Conservation (phyloP, 2,797 vertebrate genomes). For the Macroramphosus scolopax region DNA sequence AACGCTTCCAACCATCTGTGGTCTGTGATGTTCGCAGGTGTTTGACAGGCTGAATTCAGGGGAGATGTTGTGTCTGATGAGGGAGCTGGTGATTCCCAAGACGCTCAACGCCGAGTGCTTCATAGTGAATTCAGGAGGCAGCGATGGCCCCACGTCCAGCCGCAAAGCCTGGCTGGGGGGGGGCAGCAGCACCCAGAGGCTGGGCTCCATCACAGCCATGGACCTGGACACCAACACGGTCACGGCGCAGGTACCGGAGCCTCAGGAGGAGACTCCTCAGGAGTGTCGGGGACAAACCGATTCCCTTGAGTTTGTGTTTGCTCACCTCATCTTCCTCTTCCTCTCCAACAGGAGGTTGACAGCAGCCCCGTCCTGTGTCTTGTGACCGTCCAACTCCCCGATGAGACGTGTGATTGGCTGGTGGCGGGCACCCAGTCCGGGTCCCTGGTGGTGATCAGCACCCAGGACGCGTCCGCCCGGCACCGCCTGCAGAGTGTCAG, state of each 20-base stretch:
- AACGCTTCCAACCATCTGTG: no score
- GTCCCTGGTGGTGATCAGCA: slow-evolving; percentile 81
- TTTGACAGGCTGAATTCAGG: slow-evolving; percentile 90
- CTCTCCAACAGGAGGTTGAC: slow-evolving; percentile 78
- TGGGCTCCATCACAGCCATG: slow-evolving; percentile 81
- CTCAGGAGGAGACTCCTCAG: no score
- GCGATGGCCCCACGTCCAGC: background rate
- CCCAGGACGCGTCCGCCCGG: slow-evolving; percentile 67
- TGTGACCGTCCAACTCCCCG: slow-evolving; percentile 78
- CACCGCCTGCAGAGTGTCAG: slow-evolving; percentile 85
- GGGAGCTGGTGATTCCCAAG: slow-evolving; percentile 73
- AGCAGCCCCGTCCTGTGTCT: slow-evolving; percentile 88
- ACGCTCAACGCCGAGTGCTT: slow-evolving; percentile 83
- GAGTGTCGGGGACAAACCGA: no score
- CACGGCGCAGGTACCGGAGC: slow-evolving; percentile 79
- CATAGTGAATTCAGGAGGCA: slow-evolving; percentile 60
- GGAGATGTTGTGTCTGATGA: slow-evolving; percentile 88
- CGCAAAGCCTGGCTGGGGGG: slow-evolving; percentile 85
- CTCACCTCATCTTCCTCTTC: background rate
- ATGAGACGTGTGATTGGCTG: slow-evolving; percentile 85
- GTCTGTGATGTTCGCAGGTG: slow-evolving; percentile 73
- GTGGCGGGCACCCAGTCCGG: slow-evolving; percentile 91
- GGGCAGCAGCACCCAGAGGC: slow-evolving; percentile 80
- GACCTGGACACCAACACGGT: slow-evolving; percentile 79
- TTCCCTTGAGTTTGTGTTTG: no score